Evolutionary conservation across 2,888 invertebrate species (phyloP), one percentile per base, ranked within the genome.

Genomic region (Meiosimyza platycephala): DNA sequence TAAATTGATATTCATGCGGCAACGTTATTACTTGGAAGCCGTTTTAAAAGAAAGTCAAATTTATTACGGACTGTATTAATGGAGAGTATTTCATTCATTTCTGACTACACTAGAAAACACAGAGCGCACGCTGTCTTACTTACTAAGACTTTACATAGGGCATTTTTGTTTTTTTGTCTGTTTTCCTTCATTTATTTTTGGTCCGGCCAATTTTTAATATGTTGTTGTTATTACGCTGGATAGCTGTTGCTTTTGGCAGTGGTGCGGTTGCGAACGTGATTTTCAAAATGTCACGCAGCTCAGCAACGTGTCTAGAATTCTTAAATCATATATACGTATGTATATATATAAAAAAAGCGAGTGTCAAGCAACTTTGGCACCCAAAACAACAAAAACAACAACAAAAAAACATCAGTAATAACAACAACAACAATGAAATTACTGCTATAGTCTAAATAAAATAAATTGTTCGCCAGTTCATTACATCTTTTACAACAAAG

Each of bases 231-330:
- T 2, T 50, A 48, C n/a, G 16, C 13, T 28, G 5, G 12, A 6
- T 13, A n/a, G 9, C 15, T n/a, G 54, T 51, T 9, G n/a, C 48
- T 57, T 15, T 72, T 6, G 12, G 50, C 47, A 57, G 63, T 78
- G 76, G 76, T 69, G 79, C 66, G 78, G 77, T 77, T 79, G 51
- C n/a, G 79, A 80, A 84, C 84, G 83, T 83, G 84, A 84, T 83
- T 81, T 81, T 78, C 59, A 75, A 81, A 81, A 82, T 83, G 84
- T 83, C 83, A 84, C 84, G 83, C 80, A 79, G 81, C 75, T 76
- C 52, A 62, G 22, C 70, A 72, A 75, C 74, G 74, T 73, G 75
- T 51, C 47, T 48, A 54, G 72, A 64, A 68, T 47, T 72, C 22
- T 48, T 22, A 48, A 66, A 18, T 75, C 62, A 51, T 65, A 51